Percentiles rank a stretch among this genome's conserved stretches.
Conservation (phyloP, 2,888 invertebrate genomes). For the Lasius platythorax region DNA sequence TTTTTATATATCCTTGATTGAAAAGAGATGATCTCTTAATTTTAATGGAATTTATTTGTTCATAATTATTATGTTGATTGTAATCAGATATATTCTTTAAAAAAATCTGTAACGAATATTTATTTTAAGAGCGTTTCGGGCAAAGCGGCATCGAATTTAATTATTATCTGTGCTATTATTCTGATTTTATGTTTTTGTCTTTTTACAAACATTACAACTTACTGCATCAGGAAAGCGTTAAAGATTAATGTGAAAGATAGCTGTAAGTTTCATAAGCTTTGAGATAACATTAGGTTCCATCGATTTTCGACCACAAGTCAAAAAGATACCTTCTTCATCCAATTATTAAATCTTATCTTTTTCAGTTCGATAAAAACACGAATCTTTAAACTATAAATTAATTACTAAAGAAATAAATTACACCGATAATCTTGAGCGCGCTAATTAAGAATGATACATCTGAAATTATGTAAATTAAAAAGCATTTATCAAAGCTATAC, state of each 20-base stretch:
- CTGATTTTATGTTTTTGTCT: background rate
- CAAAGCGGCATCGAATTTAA: background rate
- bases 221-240: background rate
- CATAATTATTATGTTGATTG: background rate
- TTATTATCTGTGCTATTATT: background rate
- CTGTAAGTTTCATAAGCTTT: background rate
- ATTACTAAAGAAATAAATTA: background rate
- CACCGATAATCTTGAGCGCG: background rate
- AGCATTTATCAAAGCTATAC: too few relatives aligned
- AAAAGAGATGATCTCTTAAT: background rate
- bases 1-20: background rate
- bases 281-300: background rate
- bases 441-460: background rate
- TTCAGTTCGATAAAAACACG: too few relatives aligned
- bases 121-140: background rate
- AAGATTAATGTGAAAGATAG: constrained; percentile 9
- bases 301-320: too few relatives aligned
- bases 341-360: too few relatives aligned
- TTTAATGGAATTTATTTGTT: background rate
- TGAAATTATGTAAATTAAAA: background rate
- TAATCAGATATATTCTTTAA: background rate
- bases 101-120: background rate
- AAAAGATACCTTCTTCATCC: too few relatives aligned
- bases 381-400: background rate
- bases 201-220: background rate